Evolutionary conservation across 2,113 vertebrate species (phyloP).

Genomic region (Siphamia tubifer): DNA sequence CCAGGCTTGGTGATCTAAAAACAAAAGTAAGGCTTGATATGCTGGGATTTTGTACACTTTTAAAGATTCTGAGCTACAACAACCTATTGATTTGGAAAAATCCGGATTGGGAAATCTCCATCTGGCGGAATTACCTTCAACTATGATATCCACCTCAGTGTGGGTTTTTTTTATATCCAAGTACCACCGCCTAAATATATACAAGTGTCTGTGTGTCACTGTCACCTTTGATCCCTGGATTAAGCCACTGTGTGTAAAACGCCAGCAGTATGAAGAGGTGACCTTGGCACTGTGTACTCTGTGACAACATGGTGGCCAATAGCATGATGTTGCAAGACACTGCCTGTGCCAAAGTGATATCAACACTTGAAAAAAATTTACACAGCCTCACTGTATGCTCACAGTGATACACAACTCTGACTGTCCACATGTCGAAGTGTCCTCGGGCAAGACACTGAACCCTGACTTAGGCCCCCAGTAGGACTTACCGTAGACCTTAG

Average conservation of each 20-base stretch:
- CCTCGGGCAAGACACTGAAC: too few relatives aligned
- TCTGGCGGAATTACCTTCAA: neutral
- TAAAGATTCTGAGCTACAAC: neutral
- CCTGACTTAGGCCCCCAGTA: too few relatives aligned
- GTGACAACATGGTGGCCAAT: slow-evolving; percentile 29
- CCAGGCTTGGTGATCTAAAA: too few relatives aligned
- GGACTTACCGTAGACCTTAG: too few relatives aligned
- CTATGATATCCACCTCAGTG: neutral
- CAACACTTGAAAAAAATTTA: neutral
- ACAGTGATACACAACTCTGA: neutral
- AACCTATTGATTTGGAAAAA: neutral
- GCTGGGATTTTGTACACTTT: too few relatives aligned
- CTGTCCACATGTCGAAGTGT: too few relatives aligned
- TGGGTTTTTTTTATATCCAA: slow-evolving; percentile 24
- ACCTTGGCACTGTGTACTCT: slow-evolving; percentile 55
- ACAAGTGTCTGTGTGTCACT: neutral
- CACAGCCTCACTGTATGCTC: neutral
- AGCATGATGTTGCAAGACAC: slow-evolving; percentile 17
- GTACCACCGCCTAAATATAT: slow-evolving; percentile 32
- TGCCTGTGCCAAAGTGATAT: slow-evolving; percentile 17
- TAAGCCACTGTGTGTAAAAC: slow-evolving; percentile 11
- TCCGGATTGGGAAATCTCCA: neutral
- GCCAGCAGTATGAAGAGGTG: slow-evolving; percentile 26
- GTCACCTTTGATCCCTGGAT: slow-evolving; percentile 54
- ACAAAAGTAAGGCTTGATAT: too few relatives aligned